Evolutionary conservation across 2,888 invertebrate genomes (phyloP), one percentile per base, ranked within the genome.

Genomic region (Uropetala carovei): DNA sequence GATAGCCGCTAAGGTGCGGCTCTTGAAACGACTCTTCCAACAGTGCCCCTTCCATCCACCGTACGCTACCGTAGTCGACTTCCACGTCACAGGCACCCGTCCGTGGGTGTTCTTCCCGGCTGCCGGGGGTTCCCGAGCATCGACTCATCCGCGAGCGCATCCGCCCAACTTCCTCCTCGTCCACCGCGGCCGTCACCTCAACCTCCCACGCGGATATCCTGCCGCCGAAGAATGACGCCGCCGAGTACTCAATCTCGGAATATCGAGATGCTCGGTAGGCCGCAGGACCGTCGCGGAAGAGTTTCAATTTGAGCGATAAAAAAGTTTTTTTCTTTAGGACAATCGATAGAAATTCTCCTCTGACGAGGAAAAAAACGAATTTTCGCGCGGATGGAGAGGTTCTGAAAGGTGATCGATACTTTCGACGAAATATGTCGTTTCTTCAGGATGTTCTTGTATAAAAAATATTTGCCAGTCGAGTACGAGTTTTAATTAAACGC

Each of bases 101-200:
- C 75, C 75, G 75, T 75, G n/a, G 75, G 75, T 75, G 75, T 75
- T 75, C 75, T 75, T 75, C 75, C 75, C 75, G 75, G 75, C 22
- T 27, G 16, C n/a, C 27, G 75, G 75, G 75, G 75, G 75, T 27
- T 75, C 75, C 75, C 75, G 75, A 22, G 75, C 75, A 75, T 27
- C 75, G 75, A 75, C 75, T 75, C 75, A 75, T 75, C 75, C 75
- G 75, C 75, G 75, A 22, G 75, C 13, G 75, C 11, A 22, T 75
- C 75, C 75, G 75, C 75, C 75, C 75, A 75, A 75, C 75, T 75
- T 75, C 75, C 75, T 75, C 75, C 75, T 75, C 27, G 75, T 22
- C 75, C 75, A 75, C 75, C 27, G 75, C 75, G 75, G 75, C 22
- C 75, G 22, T 18, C 22, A 27, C 9, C 27, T 27, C 75, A 22